Evolutionary conservation across 2,797 vertebrate species (phyloP).

Genomic region (Tamandua tetradactyla): DNA sequence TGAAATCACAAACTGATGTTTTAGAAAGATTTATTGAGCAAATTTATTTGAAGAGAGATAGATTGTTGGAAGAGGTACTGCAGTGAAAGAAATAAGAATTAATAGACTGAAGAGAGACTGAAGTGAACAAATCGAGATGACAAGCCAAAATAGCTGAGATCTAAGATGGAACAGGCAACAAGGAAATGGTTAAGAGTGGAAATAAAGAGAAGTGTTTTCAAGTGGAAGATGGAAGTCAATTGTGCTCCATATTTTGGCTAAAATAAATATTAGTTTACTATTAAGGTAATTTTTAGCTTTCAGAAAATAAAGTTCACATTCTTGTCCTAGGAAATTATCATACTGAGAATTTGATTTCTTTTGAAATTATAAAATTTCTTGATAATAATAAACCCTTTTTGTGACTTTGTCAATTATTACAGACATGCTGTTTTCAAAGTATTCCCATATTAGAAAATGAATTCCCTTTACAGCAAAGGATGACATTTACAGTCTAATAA

Average conservation of each 20-base stretch:
- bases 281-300: neutral
- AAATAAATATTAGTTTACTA: neutral
- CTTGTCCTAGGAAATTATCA: neutral
- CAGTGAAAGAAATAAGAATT: neutral
- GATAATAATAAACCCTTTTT: constrained; percentile 14
- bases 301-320: constrained; percentile 3
- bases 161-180: neutral
- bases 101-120: neutral
- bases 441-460: neutral
- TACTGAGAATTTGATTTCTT: constrained; percentile 11
- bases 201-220: neutral
- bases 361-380: constrained; percentile 31
- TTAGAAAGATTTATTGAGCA: constrained; percentile 34
- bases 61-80: neutral
- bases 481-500: neutral
- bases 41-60: neutral
- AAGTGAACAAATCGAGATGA: neutral
- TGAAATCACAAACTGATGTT: neutral
- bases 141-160: neutral
- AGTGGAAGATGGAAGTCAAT: neutral
- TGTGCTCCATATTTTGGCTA: neutral
- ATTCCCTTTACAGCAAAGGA: neutral
- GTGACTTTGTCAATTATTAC: constrained; percentile 16
- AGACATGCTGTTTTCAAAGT: neutral
- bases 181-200: neutral